These are phyloP conservation scores for Drosophila ohnishii DNA, from an alignment of 1,140 invertebrate genomes.

Conservation along the genomic window DNA sequence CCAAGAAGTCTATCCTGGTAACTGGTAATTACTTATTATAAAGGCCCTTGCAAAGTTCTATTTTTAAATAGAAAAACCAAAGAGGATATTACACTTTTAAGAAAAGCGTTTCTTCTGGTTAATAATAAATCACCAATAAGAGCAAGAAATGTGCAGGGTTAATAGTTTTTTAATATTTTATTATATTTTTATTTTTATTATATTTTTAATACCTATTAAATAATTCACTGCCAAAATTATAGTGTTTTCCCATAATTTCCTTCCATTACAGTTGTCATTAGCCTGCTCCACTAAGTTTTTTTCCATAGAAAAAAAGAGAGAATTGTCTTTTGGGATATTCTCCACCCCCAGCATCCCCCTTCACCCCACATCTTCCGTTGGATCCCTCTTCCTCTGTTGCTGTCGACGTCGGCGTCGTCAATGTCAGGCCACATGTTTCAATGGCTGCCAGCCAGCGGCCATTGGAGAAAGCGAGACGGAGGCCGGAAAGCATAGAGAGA, in stretches of 20 bases:
- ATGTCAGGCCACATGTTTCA: constrained; percentile 77
- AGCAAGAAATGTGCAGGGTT: no score
- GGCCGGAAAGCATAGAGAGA: constrained; percentile 37
- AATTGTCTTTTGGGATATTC: background rate
- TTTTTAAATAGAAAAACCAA: background rate
- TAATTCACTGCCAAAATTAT: background rate
- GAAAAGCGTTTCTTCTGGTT: background rate
- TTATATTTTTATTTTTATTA: no score
- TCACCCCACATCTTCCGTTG: background rate
- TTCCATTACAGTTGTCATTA: constrained; percentile 26
- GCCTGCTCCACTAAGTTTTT: constrained; percentile 15
- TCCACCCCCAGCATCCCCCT: constrained; percentile 1
- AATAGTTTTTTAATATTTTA: no score
- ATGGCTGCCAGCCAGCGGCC: constrained; percentile 61
- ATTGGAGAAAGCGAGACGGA: constrained; percentile 37
- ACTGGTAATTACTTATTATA: constrained; percentile 6
- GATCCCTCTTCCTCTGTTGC: background rate
- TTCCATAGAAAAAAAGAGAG: background rate
- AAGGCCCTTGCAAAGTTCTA: background rate
- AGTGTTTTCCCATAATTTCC: constrained; percentile 14
- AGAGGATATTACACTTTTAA: background rate
- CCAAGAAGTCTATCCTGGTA: background rate
- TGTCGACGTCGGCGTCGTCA: constrained; percentile 48
- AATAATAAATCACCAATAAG: no score
- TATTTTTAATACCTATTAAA: background rate